phyloP scores from a whole-genome alignment of 1,140 invertebrate species.

The Tetramorium alpestre region DNA sequence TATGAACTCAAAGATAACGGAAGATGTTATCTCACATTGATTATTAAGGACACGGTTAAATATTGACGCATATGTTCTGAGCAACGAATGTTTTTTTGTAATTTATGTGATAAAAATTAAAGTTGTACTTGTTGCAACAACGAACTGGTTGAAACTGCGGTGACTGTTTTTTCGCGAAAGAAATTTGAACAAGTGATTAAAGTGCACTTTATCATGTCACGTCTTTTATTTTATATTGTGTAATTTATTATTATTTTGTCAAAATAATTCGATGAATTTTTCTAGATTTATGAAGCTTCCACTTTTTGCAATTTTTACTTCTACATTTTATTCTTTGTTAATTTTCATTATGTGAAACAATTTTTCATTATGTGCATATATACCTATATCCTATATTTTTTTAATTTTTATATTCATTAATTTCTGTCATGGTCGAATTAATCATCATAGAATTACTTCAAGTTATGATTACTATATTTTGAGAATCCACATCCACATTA shows the following conservation, averaged over 20 bases:
- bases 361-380: background rate
- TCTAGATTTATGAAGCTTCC: background rate
- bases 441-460: no score
- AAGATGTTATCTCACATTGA: constrained; percentile 21
- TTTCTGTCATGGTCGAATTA: no score
- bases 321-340: no score
- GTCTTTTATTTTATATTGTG: background rate
- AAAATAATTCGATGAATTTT: background rate
- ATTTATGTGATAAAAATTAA: constrained; percentile 1
- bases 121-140: background rate
- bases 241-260: background rate
- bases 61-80: constrained; percentile 31
- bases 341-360: no score
- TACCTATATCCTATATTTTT: background rate
- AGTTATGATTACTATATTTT: background rate
- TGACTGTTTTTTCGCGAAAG: background rate
- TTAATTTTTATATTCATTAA: no score
- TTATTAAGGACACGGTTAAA: constrained; percentile 13
- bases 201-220: background rate
- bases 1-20: background rate
- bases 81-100: background rate
- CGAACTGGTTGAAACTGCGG: background rate
- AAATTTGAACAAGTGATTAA: background rate
- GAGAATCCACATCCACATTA: background rate
- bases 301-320: background rate